Conservation (phyloP, 2,113 vertebrate genomes). For the Tamias sibiricus region DNA sequence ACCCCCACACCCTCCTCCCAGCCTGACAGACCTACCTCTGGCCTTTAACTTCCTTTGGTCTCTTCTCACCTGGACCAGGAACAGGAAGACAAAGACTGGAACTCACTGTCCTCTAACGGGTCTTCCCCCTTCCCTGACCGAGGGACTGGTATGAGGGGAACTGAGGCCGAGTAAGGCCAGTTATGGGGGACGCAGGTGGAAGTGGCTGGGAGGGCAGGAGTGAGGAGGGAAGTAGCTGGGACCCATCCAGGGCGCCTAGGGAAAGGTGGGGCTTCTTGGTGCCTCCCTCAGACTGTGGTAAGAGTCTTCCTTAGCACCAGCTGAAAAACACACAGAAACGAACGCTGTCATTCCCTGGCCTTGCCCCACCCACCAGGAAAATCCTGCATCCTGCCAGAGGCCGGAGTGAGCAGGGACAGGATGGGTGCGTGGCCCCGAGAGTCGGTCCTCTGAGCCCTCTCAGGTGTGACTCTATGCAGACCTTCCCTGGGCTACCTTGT, state of each 20-base stretch:
- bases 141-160: background rate
- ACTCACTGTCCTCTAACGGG: too few relatives aligned
- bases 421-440: background rate
- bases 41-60: background rate
- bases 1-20: background rate
- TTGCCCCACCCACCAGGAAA: background rate
- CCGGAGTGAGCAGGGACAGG: background rate
- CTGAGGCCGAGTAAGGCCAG: background rate
- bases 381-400: background rate
- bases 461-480: background rate
- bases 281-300: background rate
- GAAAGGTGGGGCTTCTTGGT: background rate
- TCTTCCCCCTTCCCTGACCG: background rate
- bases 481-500: background rate
- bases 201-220: background rate
- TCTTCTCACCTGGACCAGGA: background rate
- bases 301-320: constrained; percentile 4
- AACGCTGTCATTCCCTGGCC: background rate
- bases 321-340: constrained; percentile 27
- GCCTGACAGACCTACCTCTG: background rate
- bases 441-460: background rate
- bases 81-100: background rate
- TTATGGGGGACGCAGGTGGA: background rate
- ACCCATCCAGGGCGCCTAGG: background rate
- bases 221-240: background rate